Conservation (phyloP, 2,797 vertebrate species). For the Sylvilagus floridanus region DNA sequence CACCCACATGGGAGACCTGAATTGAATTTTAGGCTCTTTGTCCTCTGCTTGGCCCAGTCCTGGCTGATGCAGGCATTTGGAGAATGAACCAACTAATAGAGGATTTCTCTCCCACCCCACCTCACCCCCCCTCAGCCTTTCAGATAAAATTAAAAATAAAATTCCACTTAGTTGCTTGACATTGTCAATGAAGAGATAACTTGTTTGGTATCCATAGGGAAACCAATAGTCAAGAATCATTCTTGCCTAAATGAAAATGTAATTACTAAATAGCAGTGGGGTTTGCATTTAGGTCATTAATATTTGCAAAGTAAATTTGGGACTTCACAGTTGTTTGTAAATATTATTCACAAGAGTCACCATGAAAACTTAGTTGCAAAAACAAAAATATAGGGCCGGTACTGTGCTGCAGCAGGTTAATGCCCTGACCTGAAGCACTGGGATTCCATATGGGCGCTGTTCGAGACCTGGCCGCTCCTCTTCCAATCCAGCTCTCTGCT, state of each 20-base stretch:
- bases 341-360: not conserved
- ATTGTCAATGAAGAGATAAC: not conserved
- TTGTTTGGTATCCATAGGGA: not conserved
- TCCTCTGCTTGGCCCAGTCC: no score
- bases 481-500: no score
- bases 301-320: not conserved
- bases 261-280: conserved; percentile 3
- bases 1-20: no score
- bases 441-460: no score
- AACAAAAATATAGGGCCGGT: not conserved
- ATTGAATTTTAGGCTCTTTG: no score
- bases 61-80: no score
- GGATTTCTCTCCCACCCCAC: no score
- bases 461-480: no score
- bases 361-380: not conserved
- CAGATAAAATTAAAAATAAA: not conserved
- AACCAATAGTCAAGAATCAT: conserved; percentile 16
- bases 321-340: conserved; percentile 29
- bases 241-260: conserved; percentile 14
- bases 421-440: no score
- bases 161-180: not conserved
- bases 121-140: no score
- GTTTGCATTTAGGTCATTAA: conserved; percentile 47
- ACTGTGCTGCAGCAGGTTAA: no score
- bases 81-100: no score